Evolutionary conservation across 2,888 invertebrate species (phyloP), one percentile per base, ranked within the genome.

Genomic region (Criorhina ranunculi): DNA sequence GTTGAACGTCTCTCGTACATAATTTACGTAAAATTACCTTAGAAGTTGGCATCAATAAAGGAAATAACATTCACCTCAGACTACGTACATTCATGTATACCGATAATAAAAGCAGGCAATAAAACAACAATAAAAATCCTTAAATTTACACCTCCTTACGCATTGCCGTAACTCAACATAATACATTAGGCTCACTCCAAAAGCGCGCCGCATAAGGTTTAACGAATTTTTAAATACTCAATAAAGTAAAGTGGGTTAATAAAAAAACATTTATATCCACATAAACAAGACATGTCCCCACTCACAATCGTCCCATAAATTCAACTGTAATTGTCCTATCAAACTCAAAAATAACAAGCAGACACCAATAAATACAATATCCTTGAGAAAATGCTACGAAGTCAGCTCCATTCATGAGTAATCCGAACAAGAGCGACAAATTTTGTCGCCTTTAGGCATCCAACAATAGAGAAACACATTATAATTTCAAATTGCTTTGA

Each of bases 171-270:
- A 9, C 8, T 37, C 12, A n/a, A 31, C 17, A 19, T 19, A 44
- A 67, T 60, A 49, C 49, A 62, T 72, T 60, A 62, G 51, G 37
- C 8, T 5, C 51, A 2, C 19, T 24, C 33, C 42, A 40, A 31
- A 24, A 11, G 33, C 55, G 29, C 37, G 33, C n/a, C 24, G 12
- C 11, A 66, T 31, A 29, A 42, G 59, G 17, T 44, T 83, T 69
- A 78, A 73, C 62, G 37, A 57, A 75, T 64, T 78, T 76, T 83
- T 73, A 78, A 83, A 83, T 67, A 57, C 62, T 12, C 64, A 73
- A 64, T 69, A 69, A 60, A 81, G 40, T 70, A 62, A 69, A 83
- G 72, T 67, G 69, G 62, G 57, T 82, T 53, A 77, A 53, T 69
- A 77, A 77, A 77, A 66, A 67, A 78, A 57, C 62, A 60, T 57